These are phyloP conservation scores for Drosophila arizonae DNA, from an alignment of 1,140 invertebrate genomes.

Conservation along the genomic window DNA sequence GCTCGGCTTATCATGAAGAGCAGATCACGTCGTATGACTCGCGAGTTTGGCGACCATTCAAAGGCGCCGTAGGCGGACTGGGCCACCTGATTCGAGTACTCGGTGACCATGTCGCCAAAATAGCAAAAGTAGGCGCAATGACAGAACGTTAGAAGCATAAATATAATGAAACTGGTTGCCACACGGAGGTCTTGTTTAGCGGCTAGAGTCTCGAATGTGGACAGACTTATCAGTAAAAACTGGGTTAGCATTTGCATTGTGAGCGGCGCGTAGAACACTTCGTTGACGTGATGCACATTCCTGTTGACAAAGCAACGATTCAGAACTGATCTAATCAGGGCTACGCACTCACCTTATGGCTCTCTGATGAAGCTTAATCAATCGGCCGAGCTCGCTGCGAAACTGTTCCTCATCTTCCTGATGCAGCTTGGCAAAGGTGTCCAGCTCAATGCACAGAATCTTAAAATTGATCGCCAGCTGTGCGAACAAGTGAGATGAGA, in stretches of 20 bases:
- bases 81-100: constrained; percentile 46
- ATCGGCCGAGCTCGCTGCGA: constrained; percentile 12
- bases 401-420: not conserved
- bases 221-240: constrained; percentile 50
- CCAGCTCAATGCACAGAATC: constrained; percentile 43
- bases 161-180: constrained; percentile 37
- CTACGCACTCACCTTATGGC: constrained; percentile 32
- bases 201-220: constrained; percentile 41
- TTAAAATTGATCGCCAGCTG: constrained; percentile 37
- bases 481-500: constrained; percentile 17
- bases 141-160: constrained; percentile 37
- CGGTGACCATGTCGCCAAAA: constrained; percentile 51
- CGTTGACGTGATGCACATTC: constrained; percentile 36
- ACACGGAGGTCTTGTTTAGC: constrained; percentile 34
- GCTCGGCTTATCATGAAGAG: constrained; percentile 42
- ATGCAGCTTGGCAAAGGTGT: not conserved
- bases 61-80: constrained; percentile 46
- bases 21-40: constrained; percentile 19
- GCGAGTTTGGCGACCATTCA: constrained; percentile 23
- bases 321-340: not conserved
- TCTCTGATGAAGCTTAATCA: constrained; percentile 39
- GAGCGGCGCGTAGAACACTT: constrained; percentile 41
- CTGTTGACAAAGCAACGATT: constrained; percentile 11
- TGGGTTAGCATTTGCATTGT: constrained; percentile 45
- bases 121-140: constrained; percentile 49